Evolutionary conservation across 2,888 invertebrate genomes (phyloP), one percentile per base, ranked within the genome.

Genomic region (Synergus laeviventris): DNA sequence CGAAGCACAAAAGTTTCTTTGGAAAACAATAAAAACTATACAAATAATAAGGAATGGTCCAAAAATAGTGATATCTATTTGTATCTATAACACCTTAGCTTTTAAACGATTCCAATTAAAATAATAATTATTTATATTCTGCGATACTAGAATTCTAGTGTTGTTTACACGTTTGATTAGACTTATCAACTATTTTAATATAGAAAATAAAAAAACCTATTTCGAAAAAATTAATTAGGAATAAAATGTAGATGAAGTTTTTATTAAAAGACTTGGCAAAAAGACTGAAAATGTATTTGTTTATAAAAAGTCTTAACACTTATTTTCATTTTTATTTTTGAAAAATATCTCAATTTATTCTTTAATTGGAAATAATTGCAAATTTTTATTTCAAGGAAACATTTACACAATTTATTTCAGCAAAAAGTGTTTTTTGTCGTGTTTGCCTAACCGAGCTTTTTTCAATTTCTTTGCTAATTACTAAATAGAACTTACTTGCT

Each of bases 31-130:
- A 14, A 70, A 49, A 70, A 70, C 12, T n/a, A 36, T 36, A 31
- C 24, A 24, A 59, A 7, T 45, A 45, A 70, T 70, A 49, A 70
- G n/a, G 31, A 3, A 70, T 70, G 31, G 70, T 70, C 66, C 66
- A 70, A 70, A 31, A 70, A 45, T 70, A 70, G 45, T 70, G 66
- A 66, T 66, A 66, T 66, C n/a, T 66, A 66, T 42, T 18, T 45
- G 42, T 66, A 66, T 42, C 21, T 45, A 21, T 45, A 66, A 18
- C 16, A 66, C 14, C 16, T 16, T 66, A 61, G 64, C 24, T 24
- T 2, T 12, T 66, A 24, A 66, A 45, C 16, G 24, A 70, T 70
- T 66, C 49, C 4, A 24, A 49, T 45, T 49, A 36, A 66, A 31
- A 31, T 31, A 5, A 49, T 11, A 38, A n/a, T 21, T 9, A 42